Conservation (phyloP, 2,113 vertebrate species). For the Phalacrocorax brasilianus region DNA sequence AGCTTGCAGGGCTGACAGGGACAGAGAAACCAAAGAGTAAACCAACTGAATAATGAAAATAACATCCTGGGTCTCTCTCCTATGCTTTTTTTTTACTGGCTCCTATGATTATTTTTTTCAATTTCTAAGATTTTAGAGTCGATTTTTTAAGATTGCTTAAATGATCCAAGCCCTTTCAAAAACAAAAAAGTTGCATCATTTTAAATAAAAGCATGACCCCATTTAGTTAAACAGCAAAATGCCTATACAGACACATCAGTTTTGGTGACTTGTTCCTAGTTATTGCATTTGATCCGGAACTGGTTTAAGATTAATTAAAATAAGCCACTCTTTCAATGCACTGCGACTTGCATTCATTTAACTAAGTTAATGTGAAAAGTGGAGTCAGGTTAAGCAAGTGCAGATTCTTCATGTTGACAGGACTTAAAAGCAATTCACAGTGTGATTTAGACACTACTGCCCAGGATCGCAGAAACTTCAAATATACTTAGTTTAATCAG, state of each 20-base stretch:
- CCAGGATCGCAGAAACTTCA: not conserved
- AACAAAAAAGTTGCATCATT: not conserved
- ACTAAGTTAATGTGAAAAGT: not conserved
- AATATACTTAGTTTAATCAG: not conserved
- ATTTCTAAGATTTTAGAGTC: not conserved
- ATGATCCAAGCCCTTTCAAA: not conserved
- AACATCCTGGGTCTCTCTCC: not conserved
- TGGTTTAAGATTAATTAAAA: slow-evolving; percentile 8
- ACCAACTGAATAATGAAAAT: not conserved
- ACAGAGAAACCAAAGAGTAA: not conserved
- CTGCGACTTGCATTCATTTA: not conserved
- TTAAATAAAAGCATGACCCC: not conserved
- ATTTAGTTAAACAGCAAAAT: not conserved
- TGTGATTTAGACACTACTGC: not conserved
- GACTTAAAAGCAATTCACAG: not conserved
- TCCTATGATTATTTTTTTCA: not conserved
- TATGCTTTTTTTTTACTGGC: not conserved
- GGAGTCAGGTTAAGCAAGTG: not conserved
- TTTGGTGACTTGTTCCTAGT: not conserved
- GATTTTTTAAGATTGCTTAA: not conserved
- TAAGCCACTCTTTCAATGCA: not conserved
- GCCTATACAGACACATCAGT: not conserved
- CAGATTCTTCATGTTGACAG: not conserved
- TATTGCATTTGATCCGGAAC: not conserved
- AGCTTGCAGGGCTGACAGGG: not conserved